Evolutionary conservation across 2,888 invertebrate genomes (phyloP), one percentile per base, ranked within the genome.

Genomic region (Cordilura impudica): DNA sequence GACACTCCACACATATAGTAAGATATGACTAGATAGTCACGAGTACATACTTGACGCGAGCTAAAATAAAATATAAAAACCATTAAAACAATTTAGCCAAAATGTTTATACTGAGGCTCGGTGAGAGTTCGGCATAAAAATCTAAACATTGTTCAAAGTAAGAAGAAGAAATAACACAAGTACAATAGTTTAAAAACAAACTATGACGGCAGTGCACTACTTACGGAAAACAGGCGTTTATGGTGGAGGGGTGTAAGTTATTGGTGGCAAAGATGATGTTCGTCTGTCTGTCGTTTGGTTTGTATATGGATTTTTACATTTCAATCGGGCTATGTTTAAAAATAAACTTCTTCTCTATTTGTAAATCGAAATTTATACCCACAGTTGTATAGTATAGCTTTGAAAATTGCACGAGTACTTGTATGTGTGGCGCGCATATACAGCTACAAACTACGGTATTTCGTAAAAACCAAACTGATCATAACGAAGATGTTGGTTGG

Each of bases 101-200:
- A 6, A 10, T 63, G 63, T 71, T 45, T 60, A 43, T 43, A 21
- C 61, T 56, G 49, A 70, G 75, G 63, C 75, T 76, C 63, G 49
- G 19, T 49, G 65, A 76, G 75, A 76, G 75, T 76, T 70, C 16
- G 19, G 31, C 19, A 58, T 35, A 56, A 69, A 69, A 75, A 70
- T 76, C 76, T 65, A 76, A 76, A 76, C 76, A 60, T 65, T 56
- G 58, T 43, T 76, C 70, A 76, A 65, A 76, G 39, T 65, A 49
- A 53, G 58, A 14, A 49, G 53, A 61, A 63, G 65, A 65, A 71
- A 29, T 2, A 29, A 54, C 16, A 45, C 16, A 54, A 31, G 14
- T 54, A 65, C 54, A 54, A 35, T 10, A n/a, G 54, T 54, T n/a
- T n/a, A n/a, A 63, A 54, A 54, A 23, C 19, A 49, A 56, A 49